phyloP scores from a whole-genome alignment of 2,888 invertebrate species.

The Sthenelais limicola region DNA sequence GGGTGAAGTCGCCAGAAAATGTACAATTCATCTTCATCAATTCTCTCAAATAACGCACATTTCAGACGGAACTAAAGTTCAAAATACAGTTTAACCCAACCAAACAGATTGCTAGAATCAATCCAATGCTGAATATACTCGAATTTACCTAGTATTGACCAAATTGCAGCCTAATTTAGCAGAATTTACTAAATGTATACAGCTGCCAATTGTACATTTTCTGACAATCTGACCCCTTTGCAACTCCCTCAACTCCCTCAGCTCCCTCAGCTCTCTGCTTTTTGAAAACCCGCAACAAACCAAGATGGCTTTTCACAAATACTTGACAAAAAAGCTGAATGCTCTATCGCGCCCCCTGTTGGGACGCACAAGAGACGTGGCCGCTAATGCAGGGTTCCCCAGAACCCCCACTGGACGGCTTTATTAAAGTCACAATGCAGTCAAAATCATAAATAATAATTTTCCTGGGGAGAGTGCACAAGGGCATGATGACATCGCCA shows the following conservation, averaged over 20 bases:
- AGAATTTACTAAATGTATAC: too few species aligned
- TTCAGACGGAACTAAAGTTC: too few species aligned
- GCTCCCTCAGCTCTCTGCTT: conserved; percentile 25
- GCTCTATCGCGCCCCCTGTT: background rate
- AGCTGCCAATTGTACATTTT: too few species aligned
- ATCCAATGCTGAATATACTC: too few species aligned
- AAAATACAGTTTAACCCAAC: too few species aligned
- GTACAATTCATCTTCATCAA: too few species aligned
- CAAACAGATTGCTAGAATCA: too few species aligned
- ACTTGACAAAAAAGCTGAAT: conserved; percentile 23
- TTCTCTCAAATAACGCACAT: too few species aligned
- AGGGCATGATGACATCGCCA: background rate
- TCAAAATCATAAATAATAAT: conserved; percentile 39
- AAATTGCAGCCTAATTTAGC: too few species aligned
- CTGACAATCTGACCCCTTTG: too few species aligned
- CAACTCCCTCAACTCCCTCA: conserved; percentile 21
- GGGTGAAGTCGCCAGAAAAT: too few species aligned
- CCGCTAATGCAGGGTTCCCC: conserved; percentile 22
- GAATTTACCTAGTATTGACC: too few species aligned
- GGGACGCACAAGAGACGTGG: conserved; percentile 7
- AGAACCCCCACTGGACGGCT: background rate
- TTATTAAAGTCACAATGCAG: conserved; percentile 4
- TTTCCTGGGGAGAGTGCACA: conserved; percentile 12
- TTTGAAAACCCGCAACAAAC: conserved; percentile 4
- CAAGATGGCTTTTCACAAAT: conserved; percentile 38